These are phyloP conservation scores for Bergia puertoricense DNA, from an alignment of 92 coral and sea anemone genomes.

Conservation along the genomic window DNA sequence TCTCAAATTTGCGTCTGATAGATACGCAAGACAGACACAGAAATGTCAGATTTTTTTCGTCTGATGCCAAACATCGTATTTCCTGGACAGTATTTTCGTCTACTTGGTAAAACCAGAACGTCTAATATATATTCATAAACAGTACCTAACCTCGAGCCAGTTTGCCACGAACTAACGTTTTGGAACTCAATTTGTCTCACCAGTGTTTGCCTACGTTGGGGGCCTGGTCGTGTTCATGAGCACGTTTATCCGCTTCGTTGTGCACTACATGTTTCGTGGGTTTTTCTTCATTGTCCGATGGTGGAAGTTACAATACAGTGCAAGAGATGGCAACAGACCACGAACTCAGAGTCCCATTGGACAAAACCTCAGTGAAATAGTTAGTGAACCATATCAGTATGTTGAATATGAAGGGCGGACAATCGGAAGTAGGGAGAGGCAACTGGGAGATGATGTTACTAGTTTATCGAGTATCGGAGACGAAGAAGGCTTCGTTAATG, in stretches of 20 bases:
- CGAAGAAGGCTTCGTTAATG: conserved; percentile 28
- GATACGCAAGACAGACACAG: too few species aligned
- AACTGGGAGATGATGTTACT: conserved; percentile 1
- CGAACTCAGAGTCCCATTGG: conserved; percentile 35
- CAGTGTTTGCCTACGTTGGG: conserved; percentile 96
- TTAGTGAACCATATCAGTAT: conserved; percentile 62
- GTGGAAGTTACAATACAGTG: conserved; percentile 54
- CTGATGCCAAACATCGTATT: too few species aligned
- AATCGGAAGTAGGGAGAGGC: neutral
- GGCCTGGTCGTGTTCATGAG: conserved; percentile 92
- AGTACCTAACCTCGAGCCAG: neutral
- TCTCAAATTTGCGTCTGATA: too few species aligned
- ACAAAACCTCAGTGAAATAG: conserved; percentile 16
- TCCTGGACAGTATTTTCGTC: too few species aligned
- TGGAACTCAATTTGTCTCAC: neutral
- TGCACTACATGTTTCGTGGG: conserved; percentile 80
- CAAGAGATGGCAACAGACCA: conserved; percentile 63
- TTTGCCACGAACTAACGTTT: neutral
- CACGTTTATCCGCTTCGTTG: conserved; percentile 76
- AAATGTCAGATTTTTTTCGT: too few species aligned
- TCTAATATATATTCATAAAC: neutral
- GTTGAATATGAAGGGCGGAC: conserved; percentile 40
- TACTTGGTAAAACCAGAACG: too few species aligned
- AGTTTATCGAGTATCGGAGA: conserved; percentile 19
- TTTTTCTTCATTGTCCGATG: conserved; percentile 59